phyloP scores from a whole-genome alignment of 2,888 invertebrate species.

The Horisme vitalbata region DNA sequence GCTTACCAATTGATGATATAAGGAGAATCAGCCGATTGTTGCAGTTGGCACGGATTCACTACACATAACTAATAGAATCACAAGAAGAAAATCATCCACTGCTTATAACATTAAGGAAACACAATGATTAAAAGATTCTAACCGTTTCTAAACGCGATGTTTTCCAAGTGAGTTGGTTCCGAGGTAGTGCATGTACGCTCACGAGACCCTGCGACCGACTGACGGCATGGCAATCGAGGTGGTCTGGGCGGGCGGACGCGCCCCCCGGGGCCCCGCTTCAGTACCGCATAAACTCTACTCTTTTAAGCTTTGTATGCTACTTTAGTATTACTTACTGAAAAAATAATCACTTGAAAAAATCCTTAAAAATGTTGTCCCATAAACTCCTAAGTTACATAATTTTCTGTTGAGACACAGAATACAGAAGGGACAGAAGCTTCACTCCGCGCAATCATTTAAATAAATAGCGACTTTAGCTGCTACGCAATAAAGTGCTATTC shows the following conservation, averaged over 20 bases:
- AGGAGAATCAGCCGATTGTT: slow-evolving; percentile 29
- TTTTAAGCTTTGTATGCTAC: too few species aligned
- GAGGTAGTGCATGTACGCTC: background rate
- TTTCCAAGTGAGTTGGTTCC: slow-evolving; percentile 2
- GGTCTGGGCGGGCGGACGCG: background rate
- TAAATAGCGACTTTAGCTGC: too few species aligned
- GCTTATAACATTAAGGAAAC: slow-evolving; percentile 5
- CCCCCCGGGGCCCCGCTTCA: background rate
- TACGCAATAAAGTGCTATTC: too few species aligned
- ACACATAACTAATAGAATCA: slow-evolving; percentile 53
- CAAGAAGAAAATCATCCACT: background rate
- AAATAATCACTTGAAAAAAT: too few species aligned
- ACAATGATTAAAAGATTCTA: slow-evolving; percentile 26
- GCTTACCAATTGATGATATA: slow-evolving; percentile 62
- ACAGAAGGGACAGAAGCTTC: too few species aligned
- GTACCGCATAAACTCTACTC: background rate
- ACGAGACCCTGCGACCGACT: slow-evolving; percentile 3
- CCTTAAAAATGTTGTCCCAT: too few species aligned
- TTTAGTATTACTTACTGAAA: too few species aligned
- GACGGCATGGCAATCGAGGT: slow-evolving; percentile 2
- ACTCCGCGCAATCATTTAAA: too few species aligned
- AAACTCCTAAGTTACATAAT: too few species aligned
- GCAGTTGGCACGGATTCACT: slow-evolving; percentile 58
- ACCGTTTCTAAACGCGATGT: slow-evolving; percentile 21
- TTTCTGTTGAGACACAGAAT: too few species aligned